Evolutionary conservation across 2,888 invertebrate genomes (phyloP), one percentile per base, ranked within the genome.

Genomic region (Aphodius granarius): DNA sequence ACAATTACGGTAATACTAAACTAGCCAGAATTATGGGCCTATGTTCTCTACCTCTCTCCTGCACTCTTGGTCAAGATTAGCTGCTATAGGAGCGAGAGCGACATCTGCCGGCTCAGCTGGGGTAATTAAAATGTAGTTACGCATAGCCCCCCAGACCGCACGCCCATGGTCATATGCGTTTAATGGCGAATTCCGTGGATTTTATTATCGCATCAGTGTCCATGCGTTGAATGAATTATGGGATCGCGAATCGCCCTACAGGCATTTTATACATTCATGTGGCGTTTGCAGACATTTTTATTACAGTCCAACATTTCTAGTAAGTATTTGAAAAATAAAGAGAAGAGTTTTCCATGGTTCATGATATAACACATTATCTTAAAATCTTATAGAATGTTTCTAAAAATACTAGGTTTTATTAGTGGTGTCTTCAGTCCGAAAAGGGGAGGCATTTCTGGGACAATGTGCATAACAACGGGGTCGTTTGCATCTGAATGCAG

Each of bases 121-220:
- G 76, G 81, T 83, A 84, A 84, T 83, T 83, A 83, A 81, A 81
- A 79, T 77, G 81, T 81, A 83, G 81, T 84, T 83, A 82, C 81
- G 80, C 78, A 80, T 75, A 73, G 75, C 78, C 68, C 68, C 68
- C 20, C n/a, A 79, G 82, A 82, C 83, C 83, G 82, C 83, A 81
- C 83, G 83, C 84, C 84, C 83, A 84, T 82, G 84, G 83, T 83
- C 85, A 81, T 82, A 81, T 84, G 85, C 82, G 82, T 83, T 84
- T 85, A 85, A 85, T 85, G 84, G n/a, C 80, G 83, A 83, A 84
- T 85, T 83, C 84, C 82, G 81, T 79, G 81, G 82, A 85, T 85
- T 85, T 85, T 85, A 85, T 84, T 84, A 83, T 81, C 80, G 82
- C 83, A 84, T 84, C 83, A 19, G 21, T 19, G 43, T 43, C 43